Evolutionary conservation across 2,113 vertebrate species (phyloP).

Genomic region (Lophura nycthemera): DNA sequence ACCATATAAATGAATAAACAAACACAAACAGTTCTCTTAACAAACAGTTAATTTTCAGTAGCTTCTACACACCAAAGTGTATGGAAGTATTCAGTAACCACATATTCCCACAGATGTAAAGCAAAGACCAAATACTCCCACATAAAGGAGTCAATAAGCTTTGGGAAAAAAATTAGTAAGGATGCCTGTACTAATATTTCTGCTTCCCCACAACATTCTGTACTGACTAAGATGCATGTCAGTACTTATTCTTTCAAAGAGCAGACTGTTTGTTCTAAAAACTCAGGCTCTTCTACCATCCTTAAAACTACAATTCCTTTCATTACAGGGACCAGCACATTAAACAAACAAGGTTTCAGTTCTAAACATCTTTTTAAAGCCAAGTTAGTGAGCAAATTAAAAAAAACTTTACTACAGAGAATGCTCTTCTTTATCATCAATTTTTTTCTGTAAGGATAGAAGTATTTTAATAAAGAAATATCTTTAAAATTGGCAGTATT

Average conservation of each 20-base stretch:
- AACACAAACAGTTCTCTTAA: not conserved
- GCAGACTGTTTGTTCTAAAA: not conserved
- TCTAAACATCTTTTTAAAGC: not conserved
- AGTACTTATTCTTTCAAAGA: not conserved
- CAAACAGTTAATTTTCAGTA: not conserved
- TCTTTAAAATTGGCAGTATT: not conserved
- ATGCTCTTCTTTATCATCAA: not conserved
- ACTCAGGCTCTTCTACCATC: not conserved
- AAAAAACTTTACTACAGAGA: not conserved
- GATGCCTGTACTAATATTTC: not conserved
- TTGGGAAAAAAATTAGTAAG: not conserved
- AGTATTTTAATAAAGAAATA: not conserved
- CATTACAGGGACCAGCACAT: not conserved
- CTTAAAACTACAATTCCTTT: not conserved
- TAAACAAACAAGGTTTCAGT: not conserved
- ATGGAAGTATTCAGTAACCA: not conserved
- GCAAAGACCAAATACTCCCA: not conserved
- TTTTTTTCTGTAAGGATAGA: not conserved
- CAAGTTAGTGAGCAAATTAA: not conserved
- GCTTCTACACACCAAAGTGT: rapidly evolving
- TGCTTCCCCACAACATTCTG: not conserved
- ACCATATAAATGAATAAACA: not conserved
- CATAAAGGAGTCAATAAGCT: not conserved
- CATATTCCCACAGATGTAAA: not conserved
- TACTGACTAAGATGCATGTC: rapidly evolving